Evolutionary conservation across 2,113 vertebrate species (phyloP), one percentile per base, ranked within the genome.

Genomic region (Cinclus mexicanus): DNA sequence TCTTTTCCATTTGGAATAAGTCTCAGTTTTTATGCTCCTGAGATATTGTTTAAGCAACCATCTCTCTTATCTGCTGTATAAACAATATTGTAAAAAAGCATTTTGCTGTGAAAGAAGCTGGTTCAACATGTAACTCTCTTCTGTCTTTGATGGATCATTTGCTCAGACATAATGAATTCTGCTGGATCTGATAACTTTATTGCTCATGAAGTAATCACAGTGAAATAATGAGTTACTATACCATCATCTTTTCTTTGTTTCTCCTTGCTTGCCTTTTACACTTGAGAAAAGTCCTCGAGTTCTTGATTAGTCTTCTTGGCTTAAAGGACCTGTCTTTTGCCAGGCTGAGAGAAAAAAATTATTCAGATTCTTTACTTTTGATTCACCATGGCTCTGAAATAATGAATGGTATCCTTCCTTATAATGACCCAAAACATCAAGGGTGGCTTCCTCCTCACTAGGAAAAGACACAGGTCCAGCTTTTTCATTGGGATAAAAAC

Each of bases 291-390:
- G 50, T 75, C 83, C 83, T 74, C 69, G 37, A 89, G 75, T 47
- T 77, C 91, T 78, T 57, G 75, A 85, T 92, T 80, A 85, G 89
- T 42, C 80, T 82, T 89, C 77, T 74, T 86, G 77, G 67, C 42
- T 93, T 86, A 52, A 64, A 96, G 68, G 33, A 87, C 63, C 78
- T 92, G 57, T 79, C 60, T 69, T 77, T 57, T 87, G 44, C 19
- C 63, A 55, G 42, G 47, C 70, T 86, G 59, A 78, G 77, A 81
- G 68, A 59, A 90, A 64, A 47, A 72, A 76, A 81, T 21, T 93
- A 95, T 95, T 95, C 95, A 71, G 59, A 93, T 89, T 89, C 90
- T 67, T 93, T 31, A 77, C 77, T 89, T 96, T 91, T 92, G 88
- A 89, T 80, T 93, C 89, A 35, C 61, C 78, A 24, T 60, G 71